These are phyloP conservation scores for Caenorhabditis drosophilae DNA, from an alignment of 2,888 invertebrate species.

Conservation along the genomic window DNA sequence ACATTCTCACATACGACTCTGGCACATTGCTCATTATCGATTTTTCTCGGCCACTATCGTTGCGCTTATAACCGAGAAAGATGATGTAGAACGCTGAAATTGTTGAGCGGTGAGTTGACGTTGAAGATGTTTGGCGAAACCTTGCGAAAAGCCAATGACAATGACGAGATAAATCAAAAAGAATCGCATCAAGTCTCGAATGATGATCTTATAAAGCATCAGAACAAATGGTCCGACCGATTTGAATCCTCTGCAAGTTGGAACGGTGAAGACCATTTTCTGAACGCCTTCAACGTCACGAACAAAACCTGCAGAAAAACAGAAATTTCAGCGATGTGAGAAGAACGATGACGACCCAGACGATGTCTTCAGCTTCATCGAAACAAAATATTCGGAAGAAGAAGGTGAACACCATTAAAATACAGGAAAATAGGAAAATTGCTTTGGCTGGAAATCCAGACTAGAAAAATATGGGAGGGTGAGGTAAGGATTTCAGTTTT, in stretches of 20 bases:
- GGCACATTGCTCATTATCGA: conserved; percentile 76
- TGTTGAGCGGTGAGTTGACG: conserved; percentile 83
- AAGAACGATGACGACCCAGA: conserved; percentile 90
- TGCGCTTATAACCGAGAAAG: conserved; percentile 61
- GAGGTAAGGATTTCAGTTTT: too few relatives aligned
- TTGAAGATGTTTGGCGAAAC: conserved; percentile 73
- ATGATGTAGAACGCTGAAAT: conserved; percentile 72
- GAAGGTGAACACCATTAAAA: conserved; percentile 84
- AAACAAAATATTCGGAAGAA: conserved; percentile 83
- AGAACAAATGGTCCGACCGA: conserved; percentile 99
- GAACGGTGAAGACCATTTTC: too few relatives aligned
- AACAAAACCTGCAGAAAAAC: conserved; percentile 88
- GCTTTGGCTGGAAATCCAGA: conserved; percentile 87
- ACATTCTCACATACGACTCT: conserved; percentile 86
- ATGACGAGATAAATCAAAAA: conserved; percentile 95
- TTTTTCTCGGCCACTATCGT: not conserved
- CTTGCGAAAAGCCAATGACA: conserved; percentile 95
- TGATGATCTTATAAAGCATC: conserved; percentile 98
- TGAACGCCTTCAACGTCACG: too few relatives aligned
- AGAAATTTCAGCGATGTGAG: conserved; percentile 95
- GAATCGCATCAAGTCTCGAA: conserved; percentile 93
- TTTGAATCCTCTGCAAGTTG: conserved; percentile 87
- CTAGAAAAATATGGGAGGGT: conserved; percentile 73
- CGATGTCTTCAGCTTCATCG: conserved; percentile 84
- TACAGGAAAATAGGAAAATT: conserved; percentile 90